Percentiles rank a stretch among this genome's conserved stretches.
Conservation (phyloP, 2,888 invertebrate genomes). For the Ophioninae sp. region DNA sequence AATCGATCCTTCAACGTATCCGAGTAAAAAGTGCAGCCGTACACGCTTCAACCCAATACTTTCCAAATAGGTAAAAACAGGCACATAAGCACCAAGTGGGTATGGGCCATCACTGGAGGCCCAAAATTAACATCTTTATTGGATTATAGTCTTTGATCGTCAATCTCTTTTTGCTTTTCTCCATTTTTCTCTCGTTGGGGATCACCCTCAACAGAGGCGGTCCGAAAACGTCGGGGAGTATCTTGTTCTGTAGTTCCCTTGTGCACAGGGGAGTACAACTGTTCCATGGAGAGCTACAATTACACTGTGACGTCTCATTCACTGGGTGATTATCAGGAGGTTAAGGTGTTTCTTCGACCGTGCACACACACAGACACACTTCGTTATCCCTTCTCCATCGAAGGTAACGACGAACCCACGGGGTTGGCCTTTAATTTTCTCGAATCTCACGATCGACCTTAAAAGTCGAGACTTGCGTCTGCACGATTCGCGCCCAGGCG, state of each 20-base stretch:
- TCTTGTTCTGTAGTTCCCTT: constrained; percentile 13
- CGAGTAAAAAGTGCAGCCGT: too few relatives aligned
- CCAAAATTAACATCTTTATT: constrained; percentile 24
- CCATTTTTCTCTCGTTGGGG: not conserved
- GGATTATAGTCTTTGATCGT: not conserved
- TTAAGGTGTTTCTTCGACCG: constrained; percentile 31
- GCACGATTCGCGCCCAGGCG: constrained; percentile 54
- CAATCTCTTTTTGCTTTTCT: not conserved
- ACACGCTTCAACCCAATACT: too few relatives aligned
- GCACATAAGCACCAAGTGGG: not conserved
- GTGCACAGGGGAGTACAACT: constrained; percentile 1
- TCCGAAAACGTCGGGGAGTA: constrained; percentile 15
- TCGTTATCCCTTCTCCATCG: constrained; percentile 5
- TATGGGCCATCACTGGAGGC: not conserved
- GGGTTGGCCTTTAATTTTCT: constrained; percentile 57
- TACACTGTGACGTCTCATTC: constrained; percentile 59
- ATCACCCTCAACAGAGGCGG: constrained; percentile 8
- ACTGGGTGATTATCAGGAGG: constrained; percentile 48
- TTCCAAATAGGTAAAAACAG: not conserved
- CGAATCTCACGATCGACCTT: constrained; percentile 58
- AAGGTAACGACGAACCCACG: constrained; percentile 15
- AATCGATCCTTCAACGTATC: too few relatives aligned
- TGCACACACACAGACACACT: not conserved
- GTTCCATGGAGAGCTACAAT: constrained; percentile 42
- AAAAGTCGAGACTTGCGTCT: constrained; percentile 48